A percentile compares a stretch with the other conserved stretches of the same genome.
phyloP scores from a whole-genome alignment of 2,888 invertebrate species.

The Tineola bisselliella region DNA sequence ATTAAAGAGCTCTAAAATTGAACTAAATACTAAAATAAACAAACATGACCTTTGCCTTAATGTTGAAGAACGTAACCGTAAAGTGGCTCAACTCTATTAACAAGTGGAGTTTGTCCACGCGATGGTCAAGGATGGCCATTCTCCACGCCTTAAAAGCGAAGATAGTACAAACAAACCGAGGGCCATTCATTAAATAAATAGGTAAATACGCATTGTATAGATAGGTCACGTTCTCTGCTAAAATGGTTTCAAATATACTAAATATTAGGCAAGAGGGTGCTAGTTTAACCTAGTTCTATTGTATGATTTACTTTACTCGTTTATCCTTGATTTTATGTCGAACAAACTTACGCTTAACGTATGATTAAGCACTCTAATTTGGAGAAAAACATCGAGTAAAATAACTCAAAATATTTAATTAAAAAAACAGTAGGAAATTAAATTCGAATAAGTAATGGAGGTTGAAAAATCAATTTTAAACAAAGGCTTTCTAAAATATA shows the following conservation, averaged over 20 bases:
- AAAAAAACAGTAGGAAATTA: background rate
- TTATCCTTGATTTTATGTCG: too few species aligned
- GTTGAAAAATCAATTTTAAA: background rate
- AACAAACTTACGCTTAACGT: too few species aligned
- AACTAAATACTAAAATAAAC: background rate
- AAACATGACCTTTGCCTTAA: background rate
- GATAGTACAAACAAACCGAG: background rate
- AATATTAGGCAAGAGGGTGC: background rate
- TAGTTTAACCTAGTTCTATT: too few species aligned
- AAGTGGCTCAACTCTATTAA: background rate
- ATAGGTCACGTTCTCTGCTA: background rate
- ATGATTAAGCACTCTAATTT: too few species aligned
- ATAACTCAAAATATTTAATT: background rate
- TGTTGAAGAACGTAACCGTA: background rate
- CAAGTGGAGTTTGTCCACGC: background rate
- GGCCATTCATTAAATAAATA: background rate
- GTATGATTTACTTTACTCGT: too few species aligned
- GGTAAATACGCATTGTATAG: background rate
- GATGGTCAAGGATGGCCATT: conserved; percentile 5
- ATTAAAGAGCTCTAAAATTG: too few species aligned
- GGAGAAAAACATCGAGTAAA: too few species aligned
- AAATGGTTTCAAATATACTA: background rate
- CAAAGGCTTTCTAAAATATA: background rate
- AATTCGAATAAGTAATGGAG: background rate
- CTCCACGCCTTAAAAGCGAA: background rate